These are phyloP conservation scores for Onchidella celtica DNA, from an alignment of 2,888 invertebrate genomes.

Conservation along the genomic window DNA sequence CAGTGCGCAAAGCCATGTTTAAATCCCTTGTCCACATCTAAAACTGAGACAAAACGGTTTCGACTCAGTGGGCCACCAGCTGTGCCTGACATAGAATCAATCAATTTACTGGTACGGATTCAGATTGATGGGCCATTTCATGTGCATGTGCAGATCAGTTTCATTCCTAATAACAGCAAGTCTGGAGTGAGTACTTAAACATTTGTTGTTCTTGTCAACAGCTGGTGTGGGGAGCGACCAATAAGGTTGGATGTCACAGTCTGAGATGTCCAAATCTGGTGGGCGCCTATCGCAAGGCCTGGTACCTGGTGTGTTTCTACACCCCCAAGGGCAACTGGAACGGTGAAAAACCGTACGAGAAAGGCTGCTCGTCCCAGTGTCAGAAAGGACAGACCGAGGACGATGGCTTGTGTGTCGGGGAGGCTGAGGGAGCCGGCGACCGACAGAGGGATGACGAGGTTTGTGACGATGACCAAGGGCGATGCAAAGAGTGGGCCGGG, in stretches of 20 bases:
- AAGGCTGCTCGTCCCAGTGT: constrained; percentile 27
- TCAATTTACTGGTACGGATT: no score
- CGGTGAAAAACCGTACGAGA: constrained; percentile 46
- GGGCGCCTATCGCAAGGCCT: constrained; percentile 37
- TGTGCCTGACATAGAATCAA: no score
- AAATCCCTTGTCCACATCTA: no score
- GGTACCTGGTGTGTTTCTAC: constrained; percentile 55
- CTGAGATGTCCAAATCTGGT: constrained; percentile 26
- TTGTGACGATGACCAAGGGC: background rate
- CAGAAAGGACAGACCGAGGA: constrained; percentile 46
- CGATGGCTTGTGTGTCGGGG: constrained; percentile 50
- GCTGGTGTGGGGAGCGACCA: constrained; percentile 51
- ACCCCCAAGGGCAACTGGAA: constrained; percentile 54
- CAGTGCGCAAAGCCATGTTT: no score
- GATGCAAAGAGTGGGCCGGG: constrained; percentile 1
- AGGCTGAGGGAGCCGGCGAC: background rate
- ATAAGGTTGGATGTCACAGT: constrained; percentile 45
- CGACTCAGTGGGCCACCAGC: no score
- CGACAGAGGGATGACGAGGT: background rate
- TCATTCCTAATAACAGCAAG: no score
- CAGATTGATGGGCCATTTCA: no score
- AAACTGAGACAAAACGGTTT: no score
- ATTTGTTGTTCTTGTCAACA: constrained; percentile 22
- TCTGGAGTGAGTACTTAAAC: no score
- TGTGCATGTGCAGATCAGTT: no score